phyloP scores from a whole-genome alignment of 2,797 vertebrate species.

The Lateolabrax maculatus region DNA sequence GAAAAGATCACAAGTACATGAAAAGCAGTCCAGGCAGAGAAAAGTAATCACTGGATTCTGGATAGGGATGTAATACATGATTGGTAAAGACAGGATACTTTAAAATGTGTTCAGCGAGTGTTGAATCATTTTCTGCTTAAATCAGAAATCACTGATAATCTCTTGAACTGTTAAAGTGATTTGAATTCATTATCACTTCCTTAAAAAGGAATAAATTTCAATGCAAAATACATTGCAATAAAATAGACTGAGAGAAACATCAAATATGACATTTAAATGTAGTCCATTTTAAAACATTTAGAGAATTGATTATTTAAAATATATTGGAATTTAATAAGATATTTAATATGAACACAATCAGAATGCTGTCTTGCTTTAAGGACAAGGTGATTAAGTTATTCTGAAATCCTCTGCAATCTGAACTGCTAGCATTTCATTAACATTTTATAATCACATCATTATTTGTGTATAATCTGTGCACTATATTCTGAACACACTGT shows the following conservation, averaged over 20 bases:
- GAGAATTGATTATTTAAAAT: neutral
- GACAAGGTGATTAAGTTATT: neutral
- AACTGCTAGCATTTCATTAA: neutral
- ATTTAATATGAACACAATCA: neutral
- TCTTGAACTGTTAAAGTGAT: slow-evolving; percentile 14
- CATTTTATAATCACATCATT: slow-evolving; percentile 23
- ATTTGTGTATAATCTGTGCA: slow-evolving; percentile 20
- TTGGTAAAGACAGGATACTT: slow-evolving; percentile 20
- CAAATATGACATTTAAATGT: neutral
- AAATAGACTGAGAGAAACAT: neutral
- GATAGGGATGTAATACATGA: slow-evolving; percentile 41
- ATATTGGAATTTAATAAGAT: neutral
- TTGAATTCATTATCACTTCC: slow-evolving; percentile 29
- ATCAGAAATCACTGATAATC: slow-evolving; percentile 31
- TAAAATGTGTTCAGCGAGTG: slow-evolving; percentile 29
- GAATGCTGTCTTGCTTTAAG: neutral
- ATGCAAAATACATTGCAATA: neutral
- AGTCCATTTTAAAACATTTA: neutral
- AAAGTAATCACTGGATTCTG: slow-evolving; percentile 43
- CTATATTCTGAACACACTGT: neutral
- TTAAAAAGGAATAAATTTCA: slow-evolving; percentile 23
- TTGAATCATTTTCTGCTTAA: slow-evolving; percentile 37
- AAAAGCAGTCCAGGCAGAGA: slow-evolving; percentile 38
- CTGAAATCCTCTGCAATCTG: neutral
- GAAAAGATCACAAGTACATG: slow-evolving; percentile 54